Percentiles rank a stretch among this genome's conserved stretches.
These are phyloP conservation scores for Stenoptilia bipunctidactyla DNA, from an alignment of 2,888 invertebrate species.

Conservation along the genomic window DNA sequence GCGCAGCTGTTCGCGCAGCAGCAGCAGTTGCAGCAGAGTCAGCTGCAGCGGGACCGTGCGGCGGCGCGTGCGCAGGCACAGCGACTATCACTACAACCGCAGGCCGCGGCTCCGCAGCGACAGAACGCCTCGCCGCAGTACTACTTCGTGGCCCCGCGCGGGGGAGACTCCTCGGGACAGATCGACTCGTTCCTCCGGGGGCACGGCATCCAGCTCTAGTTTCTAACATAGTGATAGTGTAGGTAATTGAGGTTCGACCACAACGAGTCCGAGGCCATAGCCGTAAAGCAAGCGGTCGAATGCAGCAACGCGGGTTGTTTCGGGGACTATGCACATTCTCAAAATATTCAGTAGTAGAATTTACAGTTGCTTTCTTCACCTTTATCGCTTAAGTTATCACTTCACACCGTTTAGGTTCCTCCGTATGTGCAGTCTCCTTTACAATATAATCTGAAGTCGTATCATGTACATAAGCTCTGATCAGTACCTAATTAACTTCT, in stretches of 20 bases:
- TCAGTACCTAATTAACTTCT: slow-evolving; percentile 49
- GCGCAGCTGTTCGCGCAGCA: slow-evolving; percentile 76
- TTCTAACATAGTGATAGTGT: slow-evolving; percentile 30
- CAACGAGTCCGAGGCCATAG: slow-evolving; percentile 7
- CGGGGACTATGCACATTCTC: neutral
- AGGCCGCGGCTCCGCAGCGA: slow-evolving; percentile 33
- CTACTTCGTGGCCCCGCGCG: slow-evolving; percentile 72
- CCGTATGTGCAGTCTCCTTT: slow-evolving; percentile 3
- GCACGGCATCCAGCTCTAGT: slow-evolving; percentile 75
- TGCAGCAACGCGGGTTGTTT: slow-evolving; percentile 38
- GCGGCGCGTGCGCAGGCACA: slow-evolving; percentile 65
- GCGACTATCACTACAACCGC: slow-evolving; percentile 43
- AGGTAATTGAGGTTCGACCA: slow-evolving; percentile 35
- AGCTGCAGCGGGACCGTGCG: slow-evolving; percentile 71
- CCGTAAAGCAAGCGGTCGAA: slow-evolving; percentile 17
- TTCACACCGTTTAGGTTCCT: slow-evolving; percentile 12
- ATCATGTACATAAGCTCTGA: slow-evolving; percentile 54
- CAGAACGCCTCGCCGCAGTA: slow-evolving; percentile 62
- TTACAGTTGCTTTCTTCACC: too few relatives aligned
- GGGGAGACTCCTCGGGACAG: slow-evolving; percentile 72
- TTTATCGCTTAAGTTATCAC: too few relatives aligned
- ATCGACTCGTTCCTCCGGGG: slow-evolving; percentile 86
- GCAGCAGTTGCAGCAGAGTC: slow-evolving; percentile 77
- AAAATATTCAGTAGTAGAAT: too few relatives aligned
- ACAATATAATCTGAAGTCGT: slow-evolving; percentile 18